These are phyloP conservation scores for Eupithecia dodoneata DNA, from an alignment of 2,888 invertebrate species.

Conservation along the genomic window DNA sequence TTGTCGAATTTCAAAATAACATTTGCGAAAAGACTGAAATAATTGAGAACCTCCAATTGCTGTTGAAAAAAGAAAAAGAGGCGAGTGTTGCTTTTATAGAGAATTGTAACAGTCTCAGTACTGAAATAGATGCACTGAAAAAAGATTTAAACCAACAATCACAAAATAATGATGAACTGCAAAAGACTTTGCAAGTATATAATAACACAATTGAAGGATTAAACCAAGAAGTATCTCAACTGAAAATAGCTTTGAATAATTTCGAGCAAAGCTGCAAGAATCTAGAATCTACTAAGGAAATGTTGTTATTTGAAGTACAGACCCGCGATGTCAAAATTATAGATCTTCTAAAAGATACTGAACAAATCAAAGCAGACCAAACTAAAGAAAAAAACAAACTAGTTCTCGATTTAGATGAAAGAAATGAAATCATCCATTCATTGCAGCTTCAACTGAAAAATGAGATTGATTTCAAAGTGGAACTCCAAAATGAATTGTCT, in stretches of 20 bases:
- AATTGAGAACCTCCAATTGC: conserved; percentile 63
- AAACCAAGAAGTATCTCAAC: conserved; percentile 56
- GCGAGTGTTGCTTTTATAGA: conserved; percentile 52
- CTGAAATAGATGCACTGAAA: conserved; percentile 50
- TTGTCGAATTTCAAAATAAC: conserved; percentile 72
- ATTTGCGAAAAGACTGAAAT: conserved; percentile 67
- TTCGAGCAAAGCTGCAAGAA: conserved; percentile 47
- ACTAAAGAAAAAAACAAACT: conserved; percentile 57
- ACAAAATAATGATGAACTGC: conserved; percentile 55
- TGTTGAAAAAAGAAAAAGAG: conserved; percentile 64
- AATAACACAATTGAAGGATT: conserved; percentile 51
- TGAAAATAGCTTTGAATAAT: conserved; percentile 50
- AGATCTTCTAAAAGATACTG: conserved; percentile 56
- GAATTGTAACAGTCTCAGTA: conserved; percentile 55
- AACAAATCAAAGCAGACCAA: conserved; percentile 52
- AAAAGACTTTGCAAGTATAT: conserved; percentile 52
- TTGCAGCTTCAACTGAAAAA: conserved; percentile 64
- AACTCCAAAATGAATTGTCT: conserved; percentile 56
- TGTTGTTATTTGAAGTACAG: conserved; percentile 56
- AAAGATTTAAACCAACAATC: conserved; percentile 53
- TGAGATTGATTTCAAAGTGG: conserved; percentile 64
- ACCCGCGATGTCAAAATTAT: conserved; percentile 52
- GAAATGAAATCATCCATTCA: conserved; percentile 56
- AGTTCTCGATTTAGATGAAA: conserved; percentile 60
- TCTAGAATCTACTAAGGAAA: conserved; percentile 54